A percentile compares a stretch with the other conserved stretches of the same genome.
Conservation (phyloP, 92 coral and sea anemone species). For the Desmophyllum pertusum region DNA sequence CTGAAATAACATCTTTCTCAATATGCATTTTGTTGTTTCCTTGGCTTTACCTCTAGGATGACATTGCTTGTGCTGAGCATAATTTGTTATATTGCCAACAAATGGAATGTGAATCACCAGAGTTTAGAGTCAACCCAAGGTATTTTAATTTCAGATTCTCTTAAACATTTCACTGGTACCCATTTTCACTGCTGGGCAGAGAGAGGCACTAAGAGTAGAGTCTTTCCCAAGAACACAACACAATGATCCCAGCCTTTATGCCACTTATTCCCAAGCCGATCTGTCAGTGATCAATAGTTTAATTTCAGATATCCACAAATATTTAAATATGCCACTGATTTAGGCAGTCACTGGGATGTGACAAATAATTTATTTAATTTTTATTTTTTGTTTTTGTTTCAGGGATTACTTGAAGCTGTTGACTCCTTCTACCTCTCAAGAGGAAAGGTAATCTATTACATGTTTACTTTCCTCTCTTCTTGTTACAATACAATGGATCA, state of each 20-base stretch:
- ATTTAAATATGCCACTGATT: too few species aligned
- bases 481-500: too few species aligned
- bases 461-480: too few species aligned
- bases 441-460: conserved; percentile 83
- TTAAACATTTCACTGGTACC: not conserved
- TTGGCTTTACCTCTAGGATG: conserved; percentile 62
- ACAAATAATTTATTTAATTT: not conserved
- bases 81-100: conserved; percentile 71
- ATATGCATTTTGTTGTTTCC: not conserved
- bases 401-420: conserved; percentile 79
- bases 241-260: too few species aligned
- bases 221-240: too few species aligned
- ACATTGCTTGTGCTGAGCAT: conserved; percentile 64
- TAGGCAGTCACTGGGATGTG: too few species aligned
- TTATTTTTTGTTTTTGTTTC: not conserved
- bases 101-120: conserved; percentile 74
- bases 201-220: too few species aligned
- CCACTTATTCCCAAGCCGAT: too few species aligned
- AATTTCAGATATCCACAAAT: too few species aligned
- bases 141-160: conserved; percentile 1
- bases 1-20: too few species aligned
- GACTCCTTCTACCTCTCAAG: conserved; percentile 74
- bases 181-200: not conserved
- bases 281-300: too few species aligned
- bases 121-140: conserved; percentile 82